Conservation (phyloP, 1,140 invertebrate species). For the Ctenoplectra terminalis region DNA sequence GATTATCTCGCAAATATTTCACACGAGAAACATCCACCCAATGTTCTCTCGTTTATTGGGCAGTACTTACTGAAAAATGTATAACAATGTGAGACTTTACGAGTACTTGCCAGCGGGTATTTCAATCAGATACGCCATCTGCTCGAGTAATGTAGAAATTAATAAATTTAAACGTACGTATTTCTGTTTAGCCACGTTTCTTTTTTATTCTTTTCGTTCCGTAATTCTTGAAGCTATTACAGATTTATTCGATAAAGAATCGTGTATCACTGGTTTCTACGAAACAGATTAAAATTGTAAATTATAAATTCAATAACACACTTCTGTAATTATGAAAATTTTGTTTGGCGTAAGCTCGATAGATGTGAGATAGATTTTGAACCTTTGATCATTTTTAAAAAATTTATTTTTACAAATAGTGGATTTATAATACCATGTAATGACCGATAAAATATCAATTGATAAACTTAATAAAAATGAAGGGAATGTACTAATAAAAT, state of each 20-base stretch:
- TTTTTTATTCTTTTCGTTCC: neutral
- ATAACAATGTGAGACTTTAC: conserved; percentile 23
- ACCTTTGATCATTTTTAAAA: no score
- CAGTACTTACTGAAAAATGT: conserved; percentile 27
- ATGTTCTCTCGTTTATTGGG: conserved; percentile 2
- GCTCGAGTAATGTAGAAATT: neutral
- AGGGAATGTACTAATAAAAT: neutral
- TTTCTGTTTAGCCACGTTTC: no score
- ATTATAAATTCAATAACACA: neutral
- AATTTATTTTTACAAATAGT: no score
- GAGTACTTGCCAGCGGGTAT: conserved; percentile 9
- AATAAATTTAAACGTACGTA: conserved; percentile 26
- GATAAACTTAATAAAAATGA: neutral
- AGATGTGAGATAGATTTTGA: no score
- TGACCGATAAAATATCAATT: neutral
- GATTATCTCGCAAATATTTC: neutral
- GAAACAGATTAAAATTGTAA: neutral
- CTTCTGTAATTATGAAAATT: neutral
- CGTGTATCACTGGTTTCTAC: neutral
- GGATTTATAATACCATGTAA: no score
- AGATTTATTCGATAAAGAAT: neutral
- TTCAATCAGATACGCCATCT: conserved; percentile 27
- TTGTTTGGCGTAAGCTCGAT: neutral
- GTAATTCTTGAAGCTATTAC: no score
- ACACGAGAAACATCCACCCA: neutral